These are phyloP conservation scores for Cyanoramphus novaezelandiae DNA, from an alignment of 2,113 vertebrate genomes.

Conservation along the genomic window DNA sequence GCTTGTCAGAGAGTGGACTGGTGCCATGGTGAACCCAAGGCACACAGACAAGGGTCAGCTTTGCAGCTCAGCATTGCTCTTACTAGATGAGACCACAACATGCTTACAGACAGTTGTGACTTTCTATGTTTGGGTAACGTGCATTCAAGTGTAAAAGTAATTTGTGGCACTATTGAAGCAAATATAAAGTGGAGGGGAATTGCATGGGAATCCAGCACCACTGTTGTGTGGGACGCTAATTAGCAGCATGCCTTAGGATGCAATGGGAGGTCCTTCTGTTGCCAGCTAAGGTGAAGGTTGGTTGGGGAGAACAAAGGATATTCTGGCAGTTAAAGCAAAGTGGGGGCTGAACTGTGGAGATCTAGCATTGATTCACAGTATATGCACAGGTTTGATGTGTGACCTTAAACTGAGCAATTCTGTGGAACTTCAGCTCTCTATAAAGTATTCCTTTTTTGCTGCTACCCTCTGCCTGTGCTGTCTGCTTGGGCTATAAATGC, in stretches of 20 bases:
- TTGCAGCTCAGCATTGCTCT: neutral
- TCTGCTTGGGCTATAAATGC: neutral
- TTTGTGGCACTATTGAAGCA: neutral
- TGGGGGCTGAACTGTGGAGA: neutral
- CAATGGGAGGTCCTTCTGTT: neutral
- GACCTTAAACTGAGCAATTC: neutral
- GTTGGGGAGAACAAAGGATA: neutral
- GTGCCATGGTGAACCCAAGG: neutral
- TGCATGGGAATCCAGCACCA: neutral
- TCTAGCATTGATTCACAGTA: neutral
- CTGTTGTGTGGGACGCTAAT: neutral
- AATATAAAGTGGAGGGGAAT: neutral
- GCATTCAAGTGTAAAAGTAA: neutral
- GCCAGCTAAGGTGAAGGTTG: neutral
- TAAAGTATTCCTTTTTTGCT: neutral
- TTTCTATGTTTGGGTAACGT: neutral
- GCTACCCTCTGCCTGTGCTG: neutral
- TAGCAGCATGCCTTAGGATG: neutral
- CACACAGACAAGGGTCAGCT: neutral
- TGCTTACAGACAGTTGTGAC: neutral
- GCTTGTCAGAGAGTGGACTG: neutral
- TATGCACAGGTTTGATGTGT: neutral
- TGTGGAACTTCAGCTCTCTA: neutral
- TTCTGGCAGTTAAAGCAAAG: neutral
- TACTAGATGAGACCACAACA: neutral